Evolutionary conservation across 2,888 invertebrate genomes (phyloP).

Genomic region (Phragmatobia fuliginosa): DNA sequence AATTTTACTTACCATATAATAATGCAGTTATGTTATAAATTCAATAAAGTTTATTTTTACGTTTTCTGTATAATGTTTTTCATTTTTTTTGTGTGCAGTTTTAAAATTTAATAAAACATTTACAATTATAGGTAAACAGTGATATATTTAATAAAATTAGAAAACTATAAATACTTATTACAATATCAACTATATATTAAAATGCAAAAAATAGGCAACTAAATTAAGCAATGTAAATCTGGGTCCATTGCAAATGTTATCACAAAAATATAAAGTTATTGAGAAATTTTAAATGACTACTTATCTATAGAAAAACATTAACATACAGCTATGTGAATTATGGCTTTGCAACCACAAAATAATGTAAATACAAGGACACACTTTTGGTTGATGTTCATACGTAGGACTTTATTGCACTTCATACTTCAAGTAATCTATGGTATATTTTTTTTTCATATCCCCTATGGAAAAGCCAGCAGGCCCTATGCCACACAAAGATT

Average conservation of each 20-base stretch:
- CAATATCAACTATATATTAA: background rate
- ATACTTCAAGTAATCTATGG: background rate
- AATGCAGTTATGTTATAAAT: slow-evolving; percentile 76
- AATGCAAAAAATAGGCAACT: background rate
- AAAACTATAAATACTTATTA: background rate
- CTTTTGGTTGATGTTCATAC: background rate
- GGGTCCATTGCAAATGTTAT: background rate
- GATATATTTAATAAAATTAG: background rate
- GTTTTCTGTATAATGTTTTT: slow-evolving; percentile 79
- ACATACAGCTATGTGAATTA: background rate
- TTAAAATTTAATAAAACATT: slow-evolving; percentile 39
- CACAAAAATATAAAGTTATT: background rate
- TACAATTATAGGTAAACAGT: background rate
- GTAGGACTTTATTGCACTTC: background rate
- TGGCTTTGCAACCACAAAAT: background rate
- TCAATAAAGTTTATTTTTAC: slow-evolving; percentile 84
- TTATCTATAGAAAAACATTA: background rate
- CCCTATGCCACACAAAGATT: no score
- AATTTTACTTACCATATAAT: slow-evolving; percentile 67
- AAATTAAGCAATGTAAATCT: background rate
- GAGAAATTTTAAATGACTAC: background rate
- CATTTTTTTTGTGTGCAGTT: slow-evolving; percentile 60
- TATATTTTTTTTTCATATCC: background rate
- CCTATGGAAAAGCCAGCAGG: no score
- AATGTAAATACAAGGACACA: background rate